Conservation (phyloP, 2,888 invertebrate species). For the Brachyptera putata region DNA sequence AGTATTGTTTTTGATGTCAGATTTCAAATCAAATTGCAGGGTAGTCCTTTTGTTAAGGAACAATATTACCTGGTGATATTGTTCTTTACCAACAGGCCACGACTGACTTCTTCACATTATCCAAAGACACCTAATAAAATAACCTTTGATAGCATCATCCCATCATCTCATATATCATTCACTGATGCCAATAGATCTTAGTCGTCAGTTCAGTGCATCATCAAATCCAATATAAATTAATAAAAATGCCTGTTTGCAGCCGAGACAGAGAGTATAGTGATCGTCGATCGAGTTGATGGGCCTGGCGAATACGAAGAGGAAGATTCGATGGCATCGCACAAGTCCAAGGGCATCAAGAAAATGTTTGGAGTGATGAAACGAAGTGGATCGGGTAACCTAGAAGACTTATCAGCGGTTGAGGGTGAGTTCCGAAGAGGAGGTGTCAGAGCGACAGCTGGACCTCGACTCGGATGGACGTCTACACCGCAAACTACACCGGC, state of each 20-base stretch:
- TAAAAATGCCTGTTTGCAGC: conserved; percentile 51
- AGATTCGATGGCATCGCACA: conserved; percentile 47
- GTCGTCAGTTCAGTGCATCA: no score
- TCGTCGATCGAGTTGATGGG: conserved; percentile 45
- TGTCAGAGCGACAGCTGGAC: conserved; percentile 67
- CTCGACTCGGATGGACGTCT: conserved; percentile 60
- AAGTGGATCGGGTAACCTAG: conserved; percentile 65
- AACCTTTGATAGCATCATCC: no score
- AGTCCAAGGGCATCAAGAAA: conserved; percentile 59
- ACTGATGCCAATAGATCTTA: no score
- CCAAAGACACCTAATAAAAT: no score
- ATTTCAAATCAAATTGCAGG: no score
- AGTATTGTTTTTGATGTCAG: no score
- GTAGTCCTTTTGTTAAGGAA: no score
- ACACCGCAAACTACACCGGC: conserved; percentile 36
- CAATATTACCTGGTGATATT: no score
- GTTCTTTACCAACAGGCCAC: no score
- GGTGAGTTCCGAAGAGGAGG: conserved; percentile 67
- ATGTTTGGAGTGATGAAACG: conserved; percentile 65
- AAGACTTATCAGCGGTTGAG: conserved; percentile 53
- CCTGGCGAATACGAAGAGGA: conserved; percentile 37
- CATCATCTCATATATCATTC: no score
- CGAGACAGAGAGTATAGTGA: conserved; percentile 56
- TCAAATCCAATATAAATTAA: no score
- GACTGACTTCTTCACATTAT: no score